Conservation (phyloP, 2,797 vertebrate genomes). For the Pseudochirops corinnae region DNA sequence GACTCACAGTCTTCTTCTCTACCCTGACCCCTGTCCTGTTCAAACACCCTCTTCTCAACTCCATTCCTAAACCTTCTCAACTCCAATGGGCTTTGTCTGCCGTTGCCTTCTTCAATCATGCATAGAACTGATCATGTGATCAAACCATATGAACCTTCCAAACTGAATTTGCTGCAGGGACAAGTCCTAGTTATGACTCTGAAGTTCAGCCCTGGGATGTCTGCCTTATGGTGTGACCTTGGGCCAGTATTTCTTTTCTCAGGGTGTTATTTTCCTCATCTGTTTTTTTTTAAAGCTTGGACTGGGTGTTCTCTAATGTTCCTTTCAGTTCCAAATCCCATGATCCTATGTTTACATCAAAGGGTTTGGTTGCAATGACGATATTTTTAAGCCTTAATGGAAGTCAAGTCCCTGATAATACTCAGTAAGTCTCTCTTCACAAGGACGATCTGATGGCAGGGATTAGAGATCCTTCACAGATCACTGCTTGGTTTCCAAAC, state of each 20-base stretch:
- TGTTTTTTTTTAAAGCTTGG: neutral
- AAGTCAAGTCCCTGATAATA: neutral
- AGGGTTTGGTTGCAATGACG: neutral
- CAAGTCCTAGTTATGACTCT: neutral
- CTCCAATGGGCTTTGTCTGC: neutral
- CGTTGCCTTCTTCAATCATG: neutral
- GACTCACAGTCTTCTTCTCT: too few relatives aligned
- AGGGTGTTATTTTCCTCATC: neutral
- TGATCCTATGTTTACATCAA: neutral
- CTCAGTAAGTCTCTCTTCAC: neutral
- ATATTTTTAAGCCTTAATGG: neutral
- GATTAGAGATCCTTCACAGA: neutral
- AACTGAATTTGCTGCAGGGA: neutral
- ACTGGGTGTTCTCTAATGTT: neutral
- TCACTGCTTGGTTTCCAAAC: neutral
- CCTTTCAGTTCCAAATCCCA: neutral
- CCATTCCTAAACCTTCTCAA: neutral
- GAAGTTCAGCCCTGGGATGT: neutral
- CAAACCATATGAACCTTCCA: neutral
- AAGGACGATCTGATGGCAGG: neutral
- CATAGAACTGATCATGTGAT: neutral
- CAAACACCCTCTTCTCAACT: too few relatives aligned
- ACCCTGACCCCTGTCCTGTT: too few relatives aligned
- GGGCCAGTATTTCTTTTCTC: neutral
- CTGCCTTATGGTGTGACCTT: neutral